Evolutionary conservation across 1,140 invertebrate species (phyloP), one percentile per base, ranked within the genome.

Genomic region (Drosophila prosaltans): DNA sequence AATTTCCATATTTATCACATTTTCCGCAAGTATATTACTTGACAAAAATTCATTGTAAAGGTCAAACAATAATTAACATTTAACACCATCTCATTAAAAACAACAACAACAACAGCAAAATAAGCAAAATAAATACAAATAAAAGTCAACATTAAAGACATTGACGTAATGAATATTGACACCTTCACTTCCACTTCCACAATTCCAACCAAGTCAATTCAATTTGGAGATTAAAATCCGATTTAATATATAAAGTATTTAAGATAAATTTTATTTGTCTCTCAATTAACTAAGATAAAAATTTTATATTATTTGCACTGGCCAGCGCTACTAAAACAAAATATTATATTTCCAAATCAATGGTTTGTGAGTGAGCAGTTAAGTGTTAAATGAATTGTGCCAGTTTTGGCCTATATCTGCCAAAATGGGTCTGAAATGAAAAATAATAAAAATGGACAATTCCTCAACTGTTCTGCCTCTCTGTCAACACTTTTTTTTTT

Each of bases 401-500:
- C 39, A 40, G 39, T 51, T 36, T 36, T 51, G 21, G 45, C 21
- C 45, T 10, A 51, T 16, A 48, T 48, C 21, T 48, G 45, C 6
- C 16, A 48, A 21, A 7, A 8, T 3, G 7, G 45, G 5, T 10
- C 8, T 16, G n/a, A 10, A 36, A 36, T 36, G 32, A 36, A 36
- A 36, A 6, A 36, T 36, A 36, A 36, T 36, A 36, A 36, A 36
- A 36, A 36, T 36, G 16, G 45, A 16, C 45, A 51, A 51, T 26
- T 2, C 45, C 9, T 24, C 45, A 51, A 51, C 21, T 16, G 16
- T 26, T 75, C 55, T 68, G 45, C 41, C 16, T 8, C 21, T 4
- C 65, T 65, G 45, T 75, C 72, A 75, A 55, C 60, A 36, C 30
- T 45, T 54, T 65, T 64, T 26, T 40, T 57, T 64, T 73, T 59